Evolutionary conservation across 1,140 invertebrate genomes (phyloP), one percentile per base, ranked within the genome.

Genomic region (Diorhabda elongata): DNA sequence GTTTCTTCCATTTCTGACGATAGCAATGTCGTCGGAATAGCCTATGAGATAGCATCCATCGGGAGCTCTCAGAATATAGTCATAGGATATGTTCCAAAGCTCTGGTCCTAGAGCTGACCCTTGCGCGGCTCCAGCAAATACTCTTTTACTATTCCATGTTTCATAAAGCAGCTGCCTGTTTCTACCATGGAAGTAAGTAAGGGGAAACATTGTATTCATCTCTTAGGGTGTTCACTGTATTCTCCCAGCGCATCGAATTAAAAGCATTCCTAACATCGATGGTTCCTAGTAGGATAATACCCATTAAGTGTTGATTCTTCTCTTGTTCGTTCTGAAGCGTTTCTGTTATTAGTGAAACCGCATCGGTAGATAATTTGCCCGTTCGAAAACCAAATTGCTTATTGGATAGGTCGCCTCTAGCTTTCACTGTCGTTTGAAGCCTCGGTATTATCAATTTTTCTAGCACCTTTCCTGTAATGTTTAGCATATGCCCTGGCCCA

Each of bases 401-500:
- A 64, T 61, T 4, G 58, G 66, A 42, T 44, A 72, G 26, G 63
- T 69, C 9, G 44, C 66, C 47, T 3, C 43, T 58, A 44, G 26
- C 5, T 58, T 68, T 52, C 47, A 76, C 11, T 45, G 42, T 42
- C 6, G 4, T 41, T 69, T 42, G 41, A 61, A 70, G 3, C 41
- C 60, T 60, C 42, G 63, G 9, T 2, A 42, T 44, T 2, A 79
- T 9, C 6, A 78, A 42, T n/a, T 64, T 74, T 58, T 76, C 75
- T 4, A 74, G 45, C 0, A 77, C 41, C 58, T 77, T 79, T 6
- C 72, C 72, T 5, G 67, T 56, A 4, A 65, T 74, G 52, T 78
- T 69, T 5, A 78, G 44, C 69, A 78, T 64, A 61, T 74, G 78
- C 4, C 78, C 60, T 6, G 75, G 73, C 60, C 74, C 11, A 11